Base-by-base conservation (phyloP, 2,113 vertebrate species). In the Gymnobelideus leadbeateri region DNA sequence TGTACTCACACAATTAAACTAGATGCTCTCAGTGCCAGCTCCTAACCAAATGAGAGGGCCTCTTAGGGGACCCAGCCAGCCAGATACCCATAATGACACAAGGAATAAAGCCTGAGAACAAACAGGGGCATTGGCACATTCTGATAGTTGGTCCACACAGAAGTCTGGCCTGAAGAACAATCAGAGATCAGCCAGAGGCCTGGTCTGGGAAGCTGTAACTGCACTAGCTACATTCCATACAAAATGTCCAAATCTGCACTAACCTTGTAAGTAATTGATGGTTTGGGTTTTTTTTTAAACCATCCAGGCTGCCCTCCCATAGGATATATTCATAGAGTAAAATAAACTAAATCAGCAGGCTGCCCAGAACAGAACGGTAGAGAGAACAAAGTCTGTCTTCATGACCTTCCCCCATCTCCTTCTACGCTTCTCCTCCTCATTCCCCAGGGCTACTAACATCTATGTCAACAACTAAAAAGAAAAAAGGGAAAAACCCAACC, bases 361-460 rank as follows among this genome's bases (percentile, higher is more conserved):
- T 84, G 68, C 19, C 21, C 68, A 43, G 68, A 84, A 43, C n/a
- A 84, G 16, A 84, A 84, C 16, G 7, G 16, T 43, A 23, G 19
- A 43, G 37, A 84, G 68, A 84, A 84, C 68, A 84, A 84, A 84
- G 68, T 43, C 68, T 84, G 37, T 84, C 68, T 84, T 84, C n/a
- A 43, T 84, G 68, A 84, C 68, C 68, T 84, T 84, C 68, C 55
- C n/a, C 68, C 68, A 84, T 84, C 68, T 84, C n/a, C 43, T 43
- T 84, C 68, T 84, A 8, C 23, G 68, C n/a, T 43, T 84, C n/a
- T 84, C 68, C 68, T 43, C 19, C 68, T 21, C 68, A 43, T 84
- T 84, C 68, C 68, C 68, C n/a, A 84, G 68, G n/a, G 68, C 68
- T n/a, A 84, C 68, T 84, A n/a, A 84, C 68, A 84, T 84, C 68